Evolutionary conservation across 2,888 invertebrate genomes (phyloP), one percentile per base, ranked within the genome.

Genomic region (Glyphotaelius pellucidus): DNA sequence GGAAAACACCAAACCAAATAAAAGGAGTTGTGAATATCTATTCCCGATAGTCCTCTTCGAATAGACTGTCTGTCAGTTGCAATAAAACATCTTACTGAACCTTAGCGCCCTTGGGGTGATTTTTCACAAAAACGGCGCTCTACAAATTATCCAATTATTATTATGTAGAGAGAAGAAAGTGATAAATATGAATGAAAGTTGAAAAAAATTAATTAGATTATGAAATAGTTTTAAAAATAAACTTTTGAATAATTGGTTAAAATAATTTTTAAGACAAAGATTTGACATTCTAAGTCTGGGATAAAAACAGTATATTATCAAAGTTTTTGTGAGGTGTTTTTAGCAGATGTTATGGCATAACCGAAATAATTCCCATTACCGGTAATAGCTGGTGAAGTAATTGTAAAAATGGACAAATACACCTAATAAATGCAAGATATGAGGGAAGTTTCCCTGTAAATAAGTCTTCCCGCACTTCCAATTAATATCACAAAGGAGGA

Each of bases 381-480:
- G 67, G n/a, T 25, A n/a, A 67, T 67, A n/a, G 9, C 1, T 19
- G 25, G 25, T 67, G 67, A 67, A 67, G 25, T 25, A 67, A 67
- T 67, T n/a, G n/a, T 35, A 83, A 35, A 83, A 83, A 83, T 32
- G 25, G 11, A 83, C 25, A 83, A 83, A 83, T 35, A 35, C 67
- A n/a, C 83, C 19, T 86, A 86, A 86, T 86, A 47, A 86, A 86
- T 86, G 42, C 42, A 86, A 47, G n/a, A 47, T 47, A 47, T 30
- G 42, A 30, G n/a, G 30, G 2, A 86, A 86, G 86, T 86, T 85
- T 38, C 15, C 47, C 47, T n/a, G 47, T 42, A 86, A 42, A 86
- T 42, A 30, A n/a, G 14, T 42, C 42, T n/a, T 86, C 30, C 25
- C 86, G 86, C 86, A 86, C n/a, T 67, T 9, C 42, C 86, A 86